Conservation (phyloP, 1,140 invertebrate species). For the Octopus sinensis region DNA sequence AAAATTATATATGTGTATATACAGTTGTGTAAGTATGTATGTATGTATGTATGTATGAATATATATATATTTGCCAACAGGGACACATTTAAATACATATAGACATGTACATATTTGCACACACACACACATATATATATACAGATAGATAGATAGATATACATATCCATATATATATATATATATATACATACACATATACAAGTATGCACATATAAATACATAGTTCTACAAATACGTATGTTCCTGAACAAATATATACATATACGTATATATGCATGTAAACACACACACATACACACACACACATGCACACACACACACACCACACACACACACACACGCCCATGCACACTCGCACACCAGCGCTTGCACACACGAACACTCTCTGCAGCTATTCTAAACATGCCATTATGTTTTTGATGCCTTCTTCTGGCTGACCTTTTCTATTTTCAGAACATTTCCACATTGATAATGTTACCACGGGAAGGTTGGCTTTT, state of each 20-base stretch:
- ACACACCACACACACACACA: background rate
- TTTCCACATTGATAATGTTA: no score
- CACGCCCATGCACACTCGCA: background rate
- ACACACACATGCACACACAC: background rate
- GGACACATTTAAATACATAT: background rate
- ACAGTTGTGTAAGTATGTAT: conserved; percentile 13
- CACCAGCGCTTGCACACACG: background rate
- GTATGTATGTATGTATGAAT: conserved; percentile 18
- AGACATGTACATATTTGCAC: background rate
- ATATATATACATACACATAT: conserved; percentile 17
- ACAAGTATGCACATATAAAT: background rate
- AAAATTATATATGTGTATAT: conserved; percentile 9
- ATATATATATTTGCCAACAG: conserved; percentile 12
- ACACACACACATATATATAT: conserved; percentile 21
- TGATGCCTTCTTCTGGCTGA: no score
- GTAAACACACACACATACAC: background rate
- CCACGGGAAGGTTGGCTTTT: no score
- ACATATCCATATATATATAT: conserved; percentile 19
- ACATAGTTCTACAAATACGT: background rate
- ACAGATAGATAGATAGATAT: conserved; percentile 3
- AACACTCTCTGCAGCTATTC: background rate
- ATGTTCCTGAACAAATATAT: background rate
- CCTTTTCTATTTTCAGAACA: no score
- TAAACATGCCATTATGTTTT: no score
- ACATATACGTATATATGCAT: background rate